These are phyloP conservation scores for Globia sparganii DNA, from an alignment of 2,888 invertebrate species.

Conservation along the genomic window DNA sequence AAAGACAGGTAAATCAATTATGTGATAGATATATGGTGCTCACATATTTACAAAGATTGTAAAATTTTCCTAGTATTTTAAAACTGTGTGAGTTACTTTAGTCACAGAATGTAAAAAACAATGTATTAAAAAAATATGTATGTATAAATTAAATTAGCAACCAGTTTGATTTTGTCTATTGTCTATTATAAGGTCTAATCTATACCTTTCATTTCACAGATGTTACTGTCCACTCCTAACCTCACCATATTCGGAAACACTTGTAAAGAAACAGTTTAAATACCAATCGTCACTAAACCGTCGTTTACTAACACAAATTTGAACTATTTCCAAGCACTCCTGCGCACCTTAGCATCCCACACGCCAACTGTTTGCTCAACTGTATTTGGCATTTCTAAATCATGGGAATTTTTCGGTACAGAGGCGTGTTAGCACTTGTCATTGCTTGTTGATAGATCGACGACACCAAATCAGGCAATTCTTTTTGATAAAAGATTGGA, in stretches of 20 bases:
- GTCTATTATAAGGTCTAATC: conserved; percentile 17
- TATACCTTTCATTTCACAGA: conserved; percentile 5
- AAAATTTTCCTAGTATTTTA: no score
- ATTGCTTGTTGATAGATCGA: conserved; percentile 25
- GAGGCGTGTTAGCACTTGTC: conserved; percentile 34
- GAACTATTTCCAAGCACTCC: conserved; percentile 53
- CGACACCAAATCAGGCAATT: not conserved
- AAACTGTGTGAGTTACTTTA: no score
- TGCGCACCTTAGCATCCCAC: conserved; percentile 52
- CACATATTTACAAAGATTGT: no score
- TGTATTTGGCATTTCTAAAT: conserved; percentile 61
- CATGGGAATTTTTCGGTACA: conserved; percentile 50
- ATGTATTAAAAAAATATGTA: no score
- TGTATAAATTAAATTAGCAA: no score
- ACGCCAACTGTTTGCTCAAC: conserved; percentile 59
- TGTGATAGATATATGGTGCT: no score
- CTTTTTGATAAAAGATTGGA: not conserved
- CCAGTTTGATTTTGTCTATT: no score
- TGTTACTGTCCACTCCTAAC: not conserved
- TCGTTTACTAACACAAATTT: conserved; percentile 38
- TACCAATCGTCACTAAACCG: conserved; percentile 39
- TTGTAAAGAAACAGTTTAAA: conserved; percentile 44
- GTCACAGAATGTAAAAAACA: no score
- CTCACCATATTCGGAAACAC: not conserved
- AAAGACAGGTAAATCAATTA: no score